Base-by-base conservation (phyloP, 2,797 vertebrate species). In the Oreochromis mossambicus region DNA sequence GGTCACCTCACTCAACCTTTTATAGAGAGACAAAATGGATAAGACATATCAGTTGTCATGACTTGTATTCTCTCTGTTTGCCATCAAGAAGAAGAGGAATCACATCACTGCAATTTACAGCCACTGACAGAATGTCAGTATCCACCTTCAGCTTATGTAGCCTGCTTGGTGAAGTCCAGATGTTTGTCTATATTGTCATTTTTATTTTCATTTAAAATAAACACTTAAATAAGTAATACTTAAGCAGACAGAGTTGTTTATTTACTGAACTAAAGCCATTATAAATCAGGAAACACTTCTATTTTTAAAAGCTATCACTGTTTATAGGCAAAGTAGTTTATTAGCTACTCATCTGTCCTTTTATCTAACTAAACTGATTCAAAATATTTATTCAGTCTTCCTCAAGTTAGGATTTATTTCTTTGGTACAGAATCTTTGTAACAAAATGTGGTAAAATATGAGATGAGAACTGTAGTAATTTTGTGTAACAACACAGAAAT, bases 1-100 rank as follows among this genome's bases (percentile, higher is more conserved):
- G 91, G 92, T 94, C 92, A 92, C 89, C 92, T 92, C 85, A 78
- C 66, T 90, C 91, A 90, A 92, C 92, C 91, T 92, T 81, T 90
- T 75, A 76, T 54, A 58, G 80, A 81, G 84, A 83, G 86, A 83
- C 50, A 82, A 90, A 85, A 91, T 83, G 83, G 89, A 91, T 86
- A 90, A 73, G 81, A 89, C 84, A 89, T 91, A 92, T 89, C 87
- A 83, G 54, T 75, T 85, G 88, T 88, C 92, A 87, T 90, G 91
- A 89, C 83, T 91, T 84, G 38, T 83, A 80, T 81, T 79, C 80
- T 83, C 66, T 77, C 46, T 26, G 82, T 87, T 88, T 87, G 75
- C 81, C 48, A 51, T n/a, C 55, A 77, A 87, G 79, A 77, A 81
- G 63, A 90, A 87, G 81, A 79, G 89, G 82, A 82, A 85, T 55